These are phyloP conservation scores for Lycia hirtaria DNA, from an alignment of 2,888 invertebrate genomes.

Conservation along the genomic window DNA sequence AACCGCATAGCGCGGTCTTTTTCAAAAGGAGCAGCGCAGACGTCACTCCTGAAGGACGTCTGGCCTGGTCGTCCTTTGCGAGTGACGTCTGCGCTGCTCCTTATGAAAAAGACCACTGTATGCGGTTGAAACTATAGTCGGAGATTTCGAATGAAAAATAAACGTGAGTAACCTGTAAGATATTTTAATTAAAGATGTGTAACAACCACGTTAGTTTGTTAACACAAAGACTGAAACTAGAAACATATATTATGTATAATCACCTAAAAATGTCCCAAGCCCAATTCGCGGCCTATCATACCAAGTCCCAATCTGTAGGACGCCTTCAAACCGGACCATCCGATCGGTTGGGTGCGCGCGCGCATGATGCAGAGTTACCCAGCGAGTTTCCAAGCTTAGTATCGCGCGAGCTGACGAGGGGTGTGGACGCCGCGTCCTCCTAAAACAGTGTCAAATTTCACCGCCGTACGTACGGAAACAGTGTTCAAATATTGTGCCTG, in stretches of 20 bases:
- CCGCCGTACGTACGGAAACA: constrained; percentile 69
- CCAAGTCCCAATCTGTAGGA: constrained; percentile 39
- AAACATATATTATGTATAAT: background rate
- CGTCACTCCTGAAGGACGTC: too few relatives aligned
- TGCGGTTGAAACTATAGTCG: too few relatives aligned
- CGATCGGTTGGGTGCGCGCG: constrained; percentile 66
- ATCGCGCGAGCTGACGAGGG: constrained; percentile 64
- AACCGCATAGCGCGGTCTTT: too few relatives aligned
- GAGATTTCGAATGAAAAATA: too few relatives aligned
- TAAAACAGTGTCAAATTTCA: constrained; percentile 53
- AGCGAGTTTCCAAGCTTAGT: constrained; percentile 72
- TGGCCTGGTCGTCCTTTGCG: too few relatives aligned
- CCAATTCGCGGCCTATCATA: constrained; percentile 29
- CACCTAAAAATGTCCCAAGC: constrained; percentile 2
- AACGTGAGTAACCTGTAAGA: too few relatives aligned
- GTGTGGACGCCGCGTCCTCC: constrained; percentile 57
- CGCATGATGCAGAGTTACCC: constrained; percentile 70
- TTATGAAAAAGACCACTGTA: too few relatives aligned
- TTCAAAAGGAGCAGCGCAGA: too few relatives aligned
- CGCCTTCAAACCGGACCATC: constrained; percentile 69
- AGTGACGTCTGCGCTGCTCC: too few relatives aligned
- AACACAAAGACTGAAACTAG: too few relatives aligned
- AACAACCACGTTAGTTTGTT: too few relatives aligned
- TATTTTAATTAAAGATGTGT: too few relatives aligned
- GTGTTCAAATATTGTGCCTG: constrained; percentile 69